Evolutionary conservation across 2,797 vertebrate species (phyloP).

Genomic region (Lophius americanus): DNA sequence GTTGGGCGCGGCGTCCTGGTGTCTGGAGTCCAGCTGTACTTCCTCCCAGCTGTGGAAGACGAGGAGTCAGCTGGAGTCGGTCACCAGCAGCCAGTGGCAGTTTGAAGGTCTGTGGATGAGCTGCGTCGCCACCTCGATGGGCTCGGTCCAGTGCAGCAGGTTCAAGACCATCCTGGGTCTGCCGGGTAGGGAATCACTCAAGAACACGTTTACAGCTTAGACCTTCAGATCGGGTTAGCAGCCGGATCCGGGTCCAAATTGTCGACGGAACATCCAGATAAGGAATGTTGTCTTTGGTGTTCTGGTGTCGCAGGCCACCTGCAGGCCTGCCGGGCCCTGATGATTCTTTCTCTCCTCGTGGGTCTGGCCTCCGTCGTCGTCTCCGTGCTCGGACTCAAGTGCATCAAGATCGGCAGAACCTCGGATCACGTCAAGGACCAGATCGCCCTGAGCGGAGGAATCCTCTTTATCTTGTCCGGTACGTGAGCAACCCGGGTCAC

Average conservation of each 20-base stretch:
- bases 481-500: not conserved
- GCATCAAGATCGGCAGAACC: constrained; percentile 80
- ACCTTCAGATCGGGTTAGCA: no score
- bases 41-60: constrained; percentile 77
- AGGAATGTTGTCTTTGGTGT: not conserved
- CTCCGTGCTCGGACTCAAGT: constrained; percentile 85
- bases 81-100: constrained; percentile 67
- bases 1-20: constrained; percentile 77
- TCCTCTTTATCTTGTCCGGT: constrained; percentile 86
- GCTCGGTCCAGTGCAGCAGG: constrained; percentile 74
- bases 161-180: constrained; percentile 80
- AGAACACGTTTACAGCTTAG: no score
- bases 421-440: constrained; percentile 80
- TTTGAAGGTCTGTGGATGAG: constrained; percentile 81
- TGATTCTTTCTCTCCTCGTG: constrained; percentile 85
- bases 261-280: no score
- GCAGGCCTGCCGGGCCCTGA: constrained; percentile 87
- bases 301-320: constrained; percentile 73
- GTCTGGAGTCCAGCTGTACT: constrained; percentile 77
- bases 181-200: constrained; percentile 57
- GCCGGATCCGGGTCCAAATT: no score
- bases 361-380: constrained; percentile 80
- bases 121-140: constrained; percentile 71
- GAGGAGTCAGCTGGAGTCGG: constrained; percentile 61
- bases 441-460: constrained; percentile 80